These are phyloP conservation scores for Sebastes melanostomus DNA, from an alignment of 2,797 vertebrate genomes.

Conservation along the genomic window DNA sequence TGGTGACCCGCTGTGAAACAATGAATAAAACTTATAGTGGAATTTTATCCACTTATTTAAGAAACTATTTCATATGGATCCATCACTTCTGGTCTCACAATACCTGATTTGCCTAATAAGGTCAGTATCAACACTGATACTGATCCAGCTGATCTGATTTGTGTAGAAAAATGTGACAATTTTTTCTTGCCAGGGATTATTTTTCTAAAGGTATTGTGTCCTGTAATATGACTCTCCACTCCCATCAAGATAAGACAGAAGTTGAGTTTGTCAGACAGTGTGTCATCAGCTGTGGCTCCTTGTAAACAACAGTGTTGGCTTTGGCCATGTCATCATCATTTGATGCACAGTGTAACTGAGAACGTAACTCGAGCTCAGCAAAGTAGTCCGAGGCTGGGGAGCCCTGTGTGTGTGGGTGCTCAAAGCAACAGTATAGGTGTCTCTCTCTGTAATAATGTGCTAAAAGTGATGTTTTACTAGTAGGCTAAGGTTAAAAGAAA, in stretches of 20 bases:
- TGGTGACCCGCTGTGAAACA: not conserved
- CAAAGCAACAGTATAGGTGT: not conserved
- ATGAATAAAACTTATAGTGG: not conserved
- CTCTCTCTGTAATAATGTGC: not conserved
- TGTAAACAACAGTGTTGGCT: slow-evolving; percentile 46
- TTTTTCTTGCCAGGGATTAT: not conserved
- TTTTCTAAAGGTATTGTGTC: not conserved
- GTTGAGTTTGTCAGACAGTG: slow-evolving; percentile 6
- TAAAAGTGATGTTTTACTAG: not conserved
- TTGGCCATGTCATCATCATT: slow-evolving; percentile 37
- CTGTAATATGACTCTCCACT: not conserved
- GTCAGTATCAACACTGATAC: not conserved
- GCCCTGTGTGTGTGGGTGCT: not conserved
- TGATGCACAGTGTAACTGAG: slow-evolving; percentile 55
- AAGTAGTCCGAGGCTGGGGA: not conserved
- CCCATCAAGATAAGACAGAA: not conserved
- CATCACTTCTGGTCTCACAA: not conserved
- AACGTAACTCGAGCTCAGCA: slow-evolving; percentile 45
- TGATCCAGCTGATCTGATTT: not conserved
- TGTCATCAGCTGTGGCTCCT: slow-evolving; percentile 24
- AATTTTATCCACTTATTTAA: not conserved
- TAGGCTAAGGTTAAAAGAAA: not conserved
- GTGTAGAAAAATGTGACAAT: not conserved
- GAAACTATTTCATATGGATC: not conserved
- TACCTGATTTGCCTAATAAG: not conserved